Conservation (phyloP, 2,113 vertebrate genomes). For the Anolis carolinensis region DNA sequence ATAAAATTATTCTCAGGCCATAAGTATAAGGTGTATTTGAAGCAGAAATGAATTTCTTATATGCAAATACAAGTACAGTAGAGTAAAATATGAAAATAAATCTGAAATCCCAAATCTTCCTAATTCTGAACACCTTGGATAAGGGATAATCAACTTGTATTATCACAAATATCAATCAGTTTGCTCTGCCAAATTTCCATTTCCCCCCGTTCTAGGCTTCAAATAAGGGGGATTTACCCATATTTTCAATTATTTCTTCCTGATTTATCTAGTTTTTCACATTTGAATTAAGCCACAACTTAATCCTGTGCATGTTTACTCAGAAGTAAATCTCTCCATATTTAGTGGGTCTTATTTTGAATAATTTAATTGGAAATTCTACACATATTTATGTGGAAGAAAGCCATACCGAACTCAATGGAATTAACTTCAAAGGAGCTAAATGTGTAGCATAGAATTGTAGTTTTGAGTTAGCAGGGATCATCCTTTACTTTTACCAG, state of each 20-base stretch:
- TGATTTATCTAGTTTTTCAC: too few relatives aligned
- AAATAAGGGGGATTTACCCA: not conserved
- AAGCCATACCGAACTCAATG: not conserved
- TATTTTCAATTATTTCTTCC: not conserved
- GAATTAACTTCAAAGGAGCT: not conserved
- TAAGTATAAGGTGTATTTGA: too few relatives aligned
- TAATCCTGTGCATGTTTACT: not conserved
- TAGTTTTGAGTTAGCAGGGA: not conserved
- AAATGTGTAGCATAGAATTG: not conserved
- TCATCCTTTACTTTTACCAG: not conserved
- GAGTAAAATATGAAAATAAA: too few relatives aligned
- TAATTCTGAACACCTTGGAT: too few relatives aligned
- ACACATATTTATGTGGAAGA: not conserved
- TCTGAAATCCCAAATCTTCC: too few relatives aligned
- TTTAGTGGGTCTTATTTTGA: not conserved
- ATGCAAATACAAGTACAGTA: too few relatives aligned
- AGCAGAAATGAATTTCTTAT: too few relatives aligned
- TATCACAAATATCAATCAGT: not conserved
- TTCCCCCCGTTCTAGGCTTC: not conserved
- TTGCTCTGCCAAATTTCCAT: not conserved
- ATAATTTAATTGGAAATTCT: not conserved
- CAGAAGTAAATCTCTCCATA: not conserved
- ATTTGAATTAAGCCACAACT: too few relatives aligned
- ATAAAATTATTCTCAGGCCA: too few relatives aligned
- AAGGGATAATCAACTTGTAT: too few relatives aligned